Conservation (phyloP, 2,797 vertebrate species). For the Hypotaenidia philippensis region DNA sequence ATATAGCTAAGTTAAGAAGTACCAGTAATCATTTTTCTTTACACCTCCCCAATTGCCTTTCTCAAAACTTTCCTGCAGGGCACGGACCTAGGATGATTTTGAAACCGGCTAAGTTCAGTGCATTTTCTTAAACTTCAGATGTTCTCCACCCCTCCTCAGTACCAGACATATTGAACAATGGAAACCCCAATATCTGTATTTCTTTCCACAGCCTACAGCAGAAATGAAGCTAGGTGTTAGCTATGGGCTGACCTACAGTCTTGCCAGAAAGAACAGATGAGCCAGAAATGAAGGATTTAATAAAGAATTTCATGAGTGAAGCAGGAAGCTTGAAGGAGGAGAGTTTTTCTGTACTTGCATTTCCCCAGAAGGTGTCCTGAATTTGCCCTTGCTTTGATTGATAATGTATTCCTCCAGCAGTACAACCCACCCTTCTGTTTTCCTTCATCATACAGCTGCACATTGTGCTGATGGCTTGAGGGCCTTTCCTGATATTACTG, state of each 20-base stretch:
- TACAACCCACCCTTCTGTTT: conserved; percentile 52
- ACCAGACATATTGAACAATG: background rate
- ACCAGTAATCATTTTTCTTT: background rate
- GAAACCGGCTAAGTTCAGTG: background rate
- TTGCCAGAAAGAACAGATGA: background rate
- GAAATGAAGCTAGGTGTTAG: background rate
- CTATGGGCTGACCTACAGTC: background rate
- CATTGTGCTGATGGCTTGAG: conserved; percentile 1
- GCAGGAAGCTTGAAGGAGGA: background rate
- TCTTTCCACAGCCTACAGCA: background rate
- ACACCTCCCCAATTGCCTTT: background rate
- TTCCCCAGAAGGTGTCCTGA: conserved; percentile 44
- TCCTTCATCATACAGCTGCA: conserved; percentile 29
- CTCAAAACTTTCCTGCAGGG: background rate
- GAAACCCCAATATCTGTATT: background rate
- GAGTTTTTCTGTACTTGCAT: conserved; percentile 5
- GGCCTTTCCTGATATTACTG: conserved; percentile 18
- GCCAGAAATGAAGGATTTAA: background rate
- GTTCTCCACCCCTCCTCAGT: background rate
- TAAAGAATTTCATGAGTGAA: background rate
- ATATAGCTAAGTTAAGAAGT: background rate
- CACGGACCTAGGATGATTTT: background rate
- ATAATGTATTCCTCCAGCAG: conserved; percentile 62
- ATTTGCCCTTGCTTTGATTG: conserved; percentile 59
- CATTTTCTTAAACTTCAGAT: background rate